Percentiles rank a stretch among this genome's conserved stretches.
Conservation (phyloP, 1,140 invertebrate species). For the Vanessa tameamea region DNA sequence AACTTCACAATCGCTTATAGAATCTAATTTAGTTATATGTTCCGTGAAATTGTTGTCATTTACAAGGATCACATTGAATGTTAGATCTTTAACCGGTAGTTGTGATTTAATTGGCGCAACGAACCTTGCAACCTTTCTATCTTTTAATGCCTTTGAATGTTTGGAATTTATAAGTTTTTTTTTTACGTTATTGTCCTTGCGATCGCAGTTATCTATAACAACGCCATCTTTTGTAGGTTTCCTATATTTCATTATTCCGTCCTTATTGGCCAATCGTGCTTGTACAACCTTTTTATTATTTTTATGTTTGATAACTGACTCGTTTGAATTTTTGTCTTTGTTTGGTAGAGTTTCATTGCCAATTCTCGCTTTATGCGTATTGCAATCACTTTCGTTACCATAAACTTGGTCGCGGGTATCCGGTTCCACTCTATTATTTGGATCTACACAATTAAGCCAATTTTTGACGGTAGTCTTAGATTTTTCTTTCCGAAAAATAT, state of each 20-base stretch:
- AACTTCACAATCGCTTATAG: slow-evolving; percentile 35
- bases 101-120: slow-evolving; percentile 61
- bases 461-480: slow-evolving; percentile 59
- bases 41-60: slow-evolving; percentile 38
- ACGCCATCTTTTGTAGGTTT: slow-evolving; percentile 44
- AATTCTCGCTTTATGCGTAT: background rate
- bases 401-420: background rate
- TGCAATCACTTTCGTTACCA: background rate
- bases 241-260: slow-evolving; percentile 63
- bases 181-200: slow-evolving; percentile 1
- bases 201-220: slow-evolving; percentile 1
- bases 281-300: slow-evolving; percentile 51
- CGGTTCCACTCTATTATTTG: slow-evolving; percentile 27
- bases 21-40: background rate
- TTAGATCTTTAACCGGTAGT: slow-evolving; percentile 51
- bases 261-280: slow-evolving; percentile 58
- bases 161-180: background rate
- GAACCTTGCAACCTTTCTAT: slow-evolving; percentile 51
- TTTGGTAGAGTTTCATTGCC: background rate
- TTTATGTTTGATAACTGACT: slow-evolving; percentile 18
- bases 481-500: slow-evolving; percentile 53
- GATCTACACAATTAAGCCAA: slow-evolving; percentile 56
- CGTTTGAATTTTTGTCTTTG: background rate
- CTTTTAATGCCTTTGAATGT: slow-evolving; percentile 8
- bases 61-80: slow-evolving; percentile 41